Evolutionary conservation across 2,888 invertebrate genomes (phyloP).

Genomic region (Hyalella azteca): DNA sequence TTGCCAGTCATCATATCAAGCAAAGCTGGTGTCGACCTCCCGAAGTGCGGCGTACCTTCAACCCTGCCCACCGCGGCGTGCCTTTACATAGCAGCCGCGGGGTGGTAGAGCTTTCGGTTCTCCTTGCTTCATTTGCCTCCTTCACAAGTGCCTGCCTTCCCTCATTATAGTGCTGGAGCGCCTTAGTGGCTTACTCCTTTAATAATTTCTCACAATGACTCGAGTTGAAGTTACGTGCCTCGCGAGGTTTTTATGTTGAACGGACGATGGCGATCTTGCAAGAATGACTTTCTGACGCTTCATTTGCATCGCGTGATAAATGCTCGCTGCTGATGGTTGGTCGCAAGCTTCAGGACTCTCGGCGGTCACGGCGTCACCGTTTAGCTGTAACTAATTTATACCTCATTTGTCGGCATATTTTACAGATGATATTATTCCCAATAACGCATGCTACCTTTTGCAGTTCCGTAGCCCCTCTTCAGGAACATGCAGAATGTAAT

Average conservation of each 20-base stretch:
- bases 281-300: conserved; percentile 34
- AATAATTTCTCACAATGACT: conserved; percentile 28
- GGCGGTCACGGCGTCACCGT: background rate
- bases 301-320: conserved; percentile 31
- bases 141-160: conserved; percentile 31
- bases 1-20: conserved; percentile 32
- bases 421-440: background rate
- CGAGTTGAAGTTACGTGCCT: conserved; percentile 22
- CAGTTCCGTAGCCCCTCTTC: background rate
- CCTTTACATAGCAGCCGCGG: conserved; percentile 29
- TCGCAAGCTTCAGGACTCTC: background rate
- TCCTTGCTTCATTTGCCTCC: conserved; percentile 26
- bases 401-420: conserved; percentile 28
- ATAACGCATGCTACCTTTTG: conserved; percentile 25
- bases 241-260: conserved; percentile 26
- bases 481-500: background rate
- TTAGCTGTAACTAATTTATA: conserved; percentile 27
- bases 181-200: conserved; percentile 28
- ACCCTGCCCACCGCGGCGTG: conserved; percentile 11
- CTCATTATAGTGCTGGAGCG: conserved; percentile 21
- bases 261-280: conserved; percentile 29
- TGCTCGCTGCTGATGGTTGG: conserved; percentile 21
- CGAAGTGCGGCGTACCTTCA: conserved; percentile 20
- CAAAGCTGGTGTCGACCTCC: conserved; percentile 23
- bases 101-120: background rate